These are phyloP conservation scores for Meliscaeva auricollis DNA, from an alignment of 2,888 invertebrate species.

Conservation along the genomic window DNA sequence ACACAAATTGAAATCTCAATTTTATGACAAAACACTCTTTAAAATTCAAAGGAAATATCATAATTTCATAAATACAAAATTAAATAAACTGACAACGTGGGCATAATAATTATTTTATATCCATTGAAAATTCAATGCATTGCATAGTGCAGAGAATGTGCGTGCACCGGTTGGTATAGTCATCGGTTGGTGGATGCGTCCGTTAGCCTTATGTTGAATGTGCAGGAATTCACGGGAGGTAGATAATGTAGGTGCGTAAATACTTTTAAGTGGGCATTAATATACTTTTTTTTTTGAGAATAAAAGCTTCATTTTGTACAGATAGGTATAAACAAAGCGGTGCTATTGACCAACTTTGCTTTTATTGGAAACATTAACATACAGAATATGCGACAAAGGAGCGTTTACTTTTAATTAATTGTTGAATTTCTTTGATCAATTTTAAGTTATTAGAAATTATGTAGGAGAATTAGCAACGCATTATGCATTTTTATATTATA, in stretches of 20 bases:
- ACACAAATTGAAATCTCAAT: slow-evolving; percentile 39
- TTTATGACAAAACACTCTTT: slow-evolving; percentile 45
- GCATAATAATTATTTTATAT: slow-evolving; percentile 60
- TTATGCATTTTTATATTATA: no score
- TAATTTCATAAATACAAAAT: slow-evolving; percentile 51
- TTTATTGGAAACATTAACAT: slow-evolving; percentile 9
- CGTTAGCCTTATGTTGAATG: slow-evolving; percentile 66
- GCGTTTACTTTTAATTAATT: slow-evolving; percentile 13
- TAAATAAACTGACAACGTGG: slow-evolving; percentile 38
- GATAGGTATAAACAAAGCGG: slow-evolving; percentile 24
- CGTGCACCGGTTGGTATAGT: neutral
- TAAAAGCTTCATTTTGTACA: no score
- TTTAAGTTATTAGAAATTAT: no score
- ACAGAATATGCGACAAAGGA: slow-evolving; percentile 1
- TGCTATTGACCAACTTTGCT: slow-evolving; percentile 66
- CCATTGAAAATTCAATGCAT: slow-evolving; percentile 34
- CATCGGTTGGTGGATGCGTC: slow-evolving; percentile 43
- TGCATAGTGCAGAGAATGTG: neutral
- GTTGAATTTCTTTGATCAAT: no score
- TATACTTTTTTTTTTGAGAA: no score
- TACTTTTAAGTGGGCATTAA: slow-evolving; percentile 53
- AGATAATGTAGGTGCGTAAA: slow-evolving; percentile 44
- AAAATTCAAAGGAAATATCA: slow-evolving; percentile 72
- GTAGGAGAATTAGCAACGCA: no score
- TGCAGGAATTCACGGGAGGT: slow-evolving; percentile 61